phyloP scores from a whole-genome alignment of 2,113 vertebrate genomes.

The Bambusicola thoracicus region DNA sequence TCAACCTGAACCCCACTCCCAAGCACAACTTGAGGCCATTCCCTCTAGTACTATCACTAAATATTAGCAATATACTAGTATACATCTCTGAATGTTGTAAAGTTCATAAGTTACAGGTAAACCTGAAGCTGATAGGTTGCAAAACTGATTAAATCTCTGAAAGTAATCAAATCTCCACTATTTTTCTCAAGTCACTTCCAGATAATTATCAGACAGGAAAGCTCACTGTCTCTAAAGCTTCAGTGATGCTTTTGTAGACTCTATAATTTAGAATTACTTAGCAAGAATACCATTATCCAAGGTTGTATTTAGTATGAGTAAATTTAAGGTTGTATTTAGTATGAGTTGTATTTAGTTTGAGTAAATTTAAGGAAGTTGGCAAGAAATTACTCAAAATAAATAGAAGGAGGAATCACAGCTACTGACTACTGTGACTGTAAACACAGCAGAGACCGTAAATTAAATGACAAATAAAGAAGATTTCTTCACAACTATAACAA shows the following conservation, averaged over 20 bases:
- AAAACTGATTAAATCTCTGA: not conserved
- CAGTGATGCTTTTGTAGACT: not conserved
- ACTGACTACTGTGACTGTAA: not conserved
- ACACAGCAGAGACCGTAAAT: not conserved
- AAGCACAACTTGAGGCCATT: no score
- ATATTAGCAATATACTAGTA: not conserved
- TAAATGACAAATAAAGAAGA: not conserved
- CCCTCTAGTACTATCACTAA: no score
- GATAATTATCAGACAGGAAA: not conserved
- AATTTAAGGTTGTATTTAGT: slow-evolving; percentile 6
- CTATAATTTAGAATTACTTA: not conserved
- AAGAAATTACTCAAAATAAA: not conserved
- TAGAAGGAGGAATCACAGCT: not conserved
- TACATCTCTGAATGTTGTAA: not conserved
- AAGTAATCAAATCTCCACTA: not conserved
- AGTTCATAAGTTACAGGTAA: not conserved
- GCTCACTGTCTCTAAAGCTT: not conserved
- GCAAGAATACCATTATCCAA: not conserved
- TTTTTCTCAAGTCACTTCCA: not conserved
- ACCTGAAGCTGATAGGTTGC: not conserved
- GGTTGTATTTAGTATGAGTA: slow-evolving; percentile 19
- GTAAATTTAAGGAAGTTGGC: not conserved
- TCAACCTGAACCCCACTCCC: no score
- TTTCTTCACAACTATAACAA: not conserved
- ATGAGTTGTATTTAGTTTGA: slow-evolving; percentile 11